Conservation (phyloP, 2,888 invertebrate genomes). For the Meganola albula region DNA sequence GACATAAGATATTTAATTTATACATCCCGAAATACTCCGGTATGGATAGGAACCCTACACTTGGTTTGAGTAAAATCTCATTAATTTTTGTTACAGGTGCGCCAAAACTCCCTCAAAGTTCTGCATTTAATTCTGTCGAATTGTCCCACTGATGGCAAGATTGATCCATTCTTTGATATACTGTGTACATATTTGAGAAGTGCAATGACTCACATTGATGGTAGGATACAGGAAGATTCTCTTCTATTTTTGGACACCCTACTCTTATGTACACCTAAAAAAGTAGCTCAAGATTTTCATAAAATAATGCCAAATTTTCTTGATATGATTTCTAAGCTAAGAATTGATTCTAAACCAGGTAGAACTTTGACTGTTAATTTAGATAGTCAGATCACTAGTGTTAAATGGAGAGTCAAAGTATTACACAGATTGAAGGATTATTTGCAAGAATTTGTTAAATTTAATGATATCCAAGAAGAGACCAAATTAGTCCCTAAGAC, state of each 20-base stretch:
- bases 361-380: slow-evolving; percentile 83
- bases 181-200: slow-evolving; percentile 89
- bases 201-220: slow-evolving; percentile 93
- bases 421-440: slow-evolving; percentile 82
- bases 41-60: no score
- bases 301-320: slow-evolving; percentile 88
- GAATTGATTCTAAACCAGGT: slow-evolving; percentile 80
- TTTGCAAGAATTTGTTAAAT: slow-evolving; percentile 49
- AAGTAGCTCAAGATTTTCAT: slow-evolving; percentile 82
- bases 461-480: slow-evolving; percentile 35
- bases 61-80: no score
- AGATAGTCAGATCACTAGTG: slow-evolving; percentile 83
- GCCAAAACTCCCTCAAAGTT: slow-evolving; percentile 77
- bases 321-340: slow-evolving; percentile 88
- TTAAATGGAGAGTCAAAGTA: slow-evolving; percentile 88
- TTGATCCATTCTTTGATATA: slow-evolving; percentile 86
- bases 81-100: slow-evolving; percentile 49
- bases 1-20: no score
- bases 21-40: no score
- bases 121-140: slow-evolving; percentile 68
- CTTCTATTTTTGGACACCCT: slow-evolving; percentile 86
- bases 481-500: slow-evolving; percentile 24
- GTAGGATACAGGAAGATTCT: slow-evolving; percentile 89
- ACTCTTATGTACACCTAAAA: slow-evolving; percentile 80
- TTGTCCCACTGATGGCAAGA: slow-evolving; percentile 60